These are phyloP conservation scores for Eueremaeus valkanovi DNA, from an alignment of 2,888 invertebrate species.

Conservation along the genomic window DNA sequence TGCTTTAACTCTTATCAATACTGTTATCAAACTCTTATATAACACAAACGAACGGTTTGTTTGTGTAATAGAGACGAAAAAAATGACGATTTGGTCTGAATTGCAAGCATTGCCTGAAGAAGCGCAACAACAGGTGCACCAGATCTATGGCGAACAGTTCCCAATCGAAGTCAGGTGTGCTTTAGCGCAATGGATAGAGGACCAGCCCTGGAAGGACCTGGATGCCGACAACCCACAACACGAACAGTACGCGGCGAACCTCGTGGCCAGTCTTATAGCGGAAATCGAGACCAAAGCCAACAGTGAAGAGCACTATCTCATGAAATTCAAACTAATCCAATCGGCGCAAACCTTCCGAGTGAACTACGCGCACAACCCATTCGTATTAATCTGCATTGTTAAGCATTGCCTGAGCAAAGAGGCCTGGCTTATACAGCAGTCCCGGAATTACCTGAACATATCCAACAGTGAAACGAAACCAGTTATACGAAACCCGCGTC, in stretches of 20 bases:
- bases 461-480: slow-evolving; percentile 39
- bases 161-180: slow-evolving; percentile 92
- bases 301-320: slow-evolving; percentile 66
- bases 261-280: slow-evolving; percentile 64
- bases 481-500: slow-evolving; percentile 47
- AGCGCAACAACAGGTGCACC: slow-evolving; percentile 72
- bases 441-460: slow-evolving; percentile 52
- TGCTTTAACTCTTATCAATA: too few relatives aligned
- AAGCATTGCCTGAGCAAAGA: slow-evolving; percentile 71
- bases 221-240: slow-evolving; percentile 64
- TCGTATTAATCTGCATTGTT: slow-evolving; percentile 70
- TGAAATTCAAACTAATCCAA: slow-evolving; percentile 72
- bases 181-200: slow-evolving; percentile 86
- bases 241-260: slow-evolving; percentile 62
- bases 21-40: too few relatives aligned
- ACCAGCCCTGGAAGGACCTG: slow-evolving; percentile 72
- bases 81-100: slow-evolving; percentile 46
- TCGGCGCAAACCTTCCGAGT: slow-evolving; percentile 61
- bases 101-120: slow-evolving; percentile 71
- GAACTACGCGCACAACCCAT: slow-evolving; percentile 64
- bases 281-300: slow-evolving; percentile 66
- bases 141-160: slow-evolving; percentile 83
- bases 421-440: slow-evolving; percentile 65
- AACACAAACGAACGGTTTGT: too few relatives aligned
- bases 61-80: too few relatives aligned